These are phyloP conservation scores for Alviniconcha strummeri DNA, from an alignment of 2,888 invertebrate species.

Conservation along the genomic window DNA sequence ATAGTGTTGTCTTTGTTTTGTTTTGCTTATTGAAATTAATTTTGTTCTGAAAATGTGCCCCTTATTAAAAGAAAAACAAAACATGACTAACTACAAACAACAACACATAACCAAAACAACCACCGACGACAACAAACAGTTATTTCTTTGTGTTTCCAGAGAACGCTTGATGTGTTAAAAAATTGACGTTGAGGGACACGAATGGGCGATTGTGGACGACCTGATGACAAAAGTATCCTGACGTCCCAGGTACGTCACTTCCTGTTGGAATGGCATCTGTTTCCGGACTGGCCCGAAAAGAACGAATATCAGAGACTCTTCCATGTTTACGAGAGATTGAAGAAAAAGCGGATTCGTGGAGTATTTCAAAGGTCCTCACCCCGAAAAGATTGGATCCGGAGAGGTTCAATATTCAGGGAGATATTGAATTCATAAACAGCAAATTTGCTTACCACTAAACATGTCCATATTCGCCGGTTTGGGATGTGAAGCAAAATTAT, in stretches of 20 bases:
- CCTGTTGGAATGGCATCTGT: slow-evolving; percentile 35
- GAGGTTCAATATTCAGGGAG: too few relatives aligned
- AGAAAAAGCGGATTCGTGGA: too few relatives aligned
- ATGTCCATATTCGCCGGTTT: too few relatives aligned
- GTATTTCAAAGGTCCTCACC: too few relatives aligned
- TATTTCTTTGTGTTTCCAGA: slow-evolving; percentile 14
- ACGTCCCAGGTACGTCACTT: slow-evolving; percentile 28
- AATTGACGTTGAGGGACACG: slow-evolving; percentile 34
- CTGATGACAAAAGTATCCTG: slow-evolving; percentile 28
- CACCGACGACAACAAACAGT: neutral
- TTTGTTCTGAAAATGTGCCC: neutral
- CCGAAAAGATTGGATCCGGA: too few relatives aligned
- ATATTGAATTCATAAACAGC: too few relatives aligned
- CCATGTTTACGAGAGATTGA: slow-evolving; percentile 1
- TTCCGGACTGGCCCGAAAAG: slow-evolving; percentile 23
- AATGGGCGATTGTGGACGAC: slow-evolving; percentile 34
- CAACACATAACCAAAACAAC: neutral
- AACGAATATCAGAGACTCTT: slow-evolving; percentile 30
- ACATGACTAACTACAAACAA: neutral
- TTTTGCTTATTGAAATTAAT: neutral
- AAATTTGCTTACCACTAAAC: too few relatives aligned
- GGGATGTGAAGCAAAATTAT: too few relatives aligned
- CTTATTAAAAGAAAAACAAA: neutral
- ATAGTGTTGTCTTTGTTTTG: neutral
- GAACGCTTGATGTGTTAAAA: slow-evolving; percentile 36